Evolutionary conservation across 2,797 vertebrate species (phyloP), one percentile per base, ranked within the genome.

Genomic region (Sebastes iracundus): DNA sequence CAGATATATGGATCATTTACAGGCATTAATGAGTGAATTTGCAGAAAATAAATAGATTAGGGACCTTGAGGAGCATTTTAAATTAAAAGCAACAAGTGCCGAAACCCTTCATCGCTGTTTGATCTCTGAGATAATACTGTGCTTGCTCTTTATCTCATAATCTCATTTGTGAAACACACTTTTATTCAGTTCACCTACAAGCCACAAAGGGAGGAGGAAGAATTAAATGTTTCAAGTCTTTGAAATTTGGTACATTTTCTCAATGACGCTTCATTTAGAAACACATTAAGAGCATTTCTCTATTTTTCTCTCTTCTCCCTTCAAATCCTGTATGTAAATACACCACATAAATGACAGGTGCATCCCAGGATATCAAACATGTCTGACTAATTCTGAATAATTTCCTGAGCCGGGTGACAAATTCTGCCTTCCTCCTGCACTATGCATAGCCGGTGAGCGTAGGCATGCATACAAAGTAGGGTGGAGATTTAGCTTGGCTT

Each of bases 401-500:
- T 92, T 91, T 92, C 83, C 88, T 84, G 74, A 90, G 89, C 90
- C 23, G 85, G 87, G 86, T 92, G 92, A 93, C 91, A 94, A 92
- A 94, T 93, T 83, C 88, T 80, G 82, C 82, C 88, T 92, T 76
- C 87, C 81, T 83, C 81, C 82, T 86, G 89, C 92, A 84, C 89
- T 76, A 90, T 69, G 87, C 90, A 80, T 90, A 85, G 90, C 87
- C 81, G 8, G 77, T 4, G 77, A 88, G 88, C 66, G 35, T 66
- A 78, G 87, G 82, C 91, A 87, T 85, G 94, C 91, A 94, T 95
- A 93, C 91, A 88, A 93, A 95, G 88, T 76, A 94, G 92, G 85
- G 73, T 67, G 85, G 80, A 90, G 87, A 85, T 91, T 93, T 89
- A 89, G 88, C 86, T 86, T 84, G 88, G 91, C 90, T 92, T 84